Percentiles rank a stretch among this genome's conserved stretches.
phyloP scores from a whole-genome alignment of 2,888 invertebrate genomes.

The Rhamphomyia laevipes region DNA sequence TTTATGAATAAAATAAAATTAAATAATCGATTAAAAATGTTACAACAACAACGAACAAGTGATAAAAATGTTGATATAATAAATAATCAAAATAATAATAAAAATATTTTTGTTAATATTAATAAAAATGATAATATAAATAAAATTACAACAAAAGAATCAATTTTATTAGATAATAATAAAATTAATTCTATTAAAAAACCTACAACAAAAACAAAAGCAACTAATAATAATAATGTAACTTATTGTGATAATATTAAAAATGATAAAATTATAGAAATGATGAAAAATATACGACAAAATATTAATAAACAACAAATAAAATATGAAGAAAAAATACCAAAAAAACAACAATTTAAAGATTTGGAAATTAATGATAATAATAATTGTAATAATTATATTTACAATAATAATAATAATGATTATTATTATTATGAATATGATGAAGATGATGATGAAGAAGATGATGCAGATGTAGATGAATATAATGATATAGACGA shows the following conservation, averaged over 20 bases:
- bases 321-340: slow-evolving; percentile 1
- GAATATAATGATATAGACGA: slow-evolving; percentile 7
- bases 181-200: neutral
- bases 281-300: slow-evolving; percentile 5
- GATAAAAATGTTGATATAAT: no score
- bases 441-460: slow-evolving; percentile 7
- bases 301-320: slow-evolving; percentile 13
- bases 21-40: no score
- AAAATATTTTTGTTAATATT: no score
- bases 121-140: neutral
- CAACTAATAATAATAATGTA: slow-evolving; percentile 11
- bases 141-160: neutral
- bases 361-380: no score
- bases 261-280: slow-evolving; percentile 8
- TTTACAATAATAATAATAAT: neutral
- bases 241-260: slow-evolving; percentile 20
- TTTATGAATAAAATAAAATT: no score
- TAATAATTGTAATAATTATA: no score
- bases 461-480: slow-evolving; percentile 17
- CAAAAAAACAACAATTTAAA: neutral
- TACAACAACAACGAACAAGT: no score
- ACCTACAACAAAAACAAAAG: neutral
- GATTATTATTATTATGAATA: neutral
- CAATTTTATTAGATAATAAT: neutral
- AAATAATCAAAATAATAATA: no score